A percentile compares a stretch with the other conserved stretches of the same genome.
phyloP scores from a whole-genome alignment of 2,113 vertebrate species.

The Dasyornis broadbenti region DNA sequence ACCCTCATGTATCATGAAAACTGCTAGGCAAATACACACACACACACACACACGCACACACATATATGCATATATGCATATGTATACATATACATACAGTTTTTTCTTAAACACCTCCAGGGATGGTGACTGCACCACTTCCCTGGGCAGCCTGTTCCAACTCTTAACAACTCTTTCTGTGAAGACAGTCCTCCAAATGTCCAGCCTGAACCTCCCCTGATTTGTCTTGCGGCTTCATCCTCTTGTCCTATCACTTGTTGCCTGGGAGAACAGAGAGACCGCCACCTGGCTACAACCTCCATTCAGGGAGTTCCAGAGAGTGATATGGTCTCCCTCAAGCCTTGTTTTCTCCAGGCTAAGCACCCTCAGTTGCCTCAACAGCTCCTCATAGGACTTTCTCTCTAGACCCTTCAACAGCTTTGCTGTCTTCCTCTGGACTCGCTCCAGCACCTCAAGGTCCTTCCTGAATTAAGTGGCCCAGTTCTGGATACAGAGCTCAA shows the following conservation, averaged over 20 bases:
- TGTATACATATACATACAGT: too few relatives aligned
- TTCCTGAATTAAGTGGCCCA: neutral
- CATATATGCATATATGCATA: accelerated
- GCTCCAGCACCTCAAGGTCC: neutral
- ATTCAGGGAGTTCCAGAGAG: neutral
- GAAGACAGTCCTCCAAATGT: neutral
- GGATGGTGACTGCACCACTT: neutral
- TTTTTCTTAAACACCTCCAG: neutral
- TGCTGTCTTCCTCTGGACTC: neutral
- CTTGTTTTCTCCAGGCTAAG: neutral
- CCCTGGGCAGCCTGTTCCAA: neutral
- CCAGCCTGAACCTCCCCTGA: neutral
- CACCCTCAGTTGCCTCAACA: neutral
- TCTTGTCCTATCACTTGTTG: neutral
- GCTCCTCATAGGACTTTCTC: neutral
- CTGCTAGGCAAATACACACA: neutral
- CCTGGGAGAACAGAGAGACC: accelerated
- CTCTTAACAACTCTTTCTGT: neutral
- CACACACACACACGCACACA: accelerated
- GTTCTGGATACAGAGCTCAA: neutral
- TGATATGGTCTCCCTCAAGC: neutral
- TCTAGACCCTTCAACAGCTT: neutral
- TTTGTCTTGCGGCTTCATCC: neutral
- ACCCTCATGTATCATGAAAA: neutral
- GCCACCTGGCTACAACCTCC: neutral